Conservation (phyloP, 1,140 invertebrate species). For the Aphidius ervi region DNA sequence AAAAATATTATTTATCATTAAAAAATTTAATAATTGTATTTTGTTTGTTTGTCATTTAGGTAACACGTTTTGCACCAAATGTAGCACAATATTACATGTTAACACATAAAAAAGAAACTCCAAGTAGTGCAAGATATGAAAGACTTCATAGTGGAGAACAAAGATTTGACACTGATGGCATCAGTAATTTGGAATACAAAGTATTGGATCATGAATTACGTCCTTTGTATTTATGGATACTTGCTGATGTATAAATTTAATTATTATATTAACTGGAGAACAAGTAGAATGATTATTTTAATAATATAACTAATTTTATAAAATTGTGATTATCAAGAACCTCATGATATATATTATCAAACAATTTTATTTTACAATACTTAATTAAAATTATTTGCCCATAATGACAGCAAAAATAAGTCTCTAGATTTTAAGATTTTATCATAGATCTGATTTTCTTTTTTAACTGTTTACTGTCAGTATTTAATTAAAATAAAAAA, state of each 20-base stretch:
- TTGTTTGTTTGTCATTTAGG: slow-evolving; percentile 44
- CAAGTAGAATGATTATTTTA: no score
- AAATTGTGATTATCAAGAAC: no score
- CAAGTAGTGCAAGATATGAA: slow-evolving; percentile 58
- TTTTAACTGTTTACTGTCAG: no score
- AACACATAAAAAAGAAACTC: slow-evolving; percentile 62
- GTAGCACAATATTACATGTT: slow-evolving; percentile 77
- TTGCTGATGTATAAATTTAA: slow-evolving; percentile 40
- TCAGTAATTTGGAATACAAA: slow-evolving; percentile 57
- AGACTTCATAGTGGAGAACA: slow-evolving; percentile 57
- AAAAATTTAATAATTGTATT: neutral
- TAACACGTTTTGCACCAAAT: slow-evolving; percentile 68
- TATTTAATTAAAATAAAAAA: no score
- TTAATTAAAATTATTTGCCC: no score
- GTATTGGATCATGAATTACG: slow-evolving; percentile 45
- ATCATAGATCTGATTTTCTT: no score
- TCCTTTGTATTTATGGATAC: slow-evolving; percentile 49
- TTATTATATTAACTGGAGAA: no score
- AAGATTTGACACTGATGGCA: slow-evolving; percentile 61
- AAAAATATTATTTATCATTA: slow-evolving; percentile 13
- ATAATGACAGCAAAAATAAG: no score
- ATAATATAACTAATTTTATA: no score
- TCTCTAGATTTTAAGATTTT: no score
- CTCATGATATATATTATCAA: no score
- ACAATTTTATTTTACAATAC: no score